Evolutionary conservation across 2,888 invertebrate species (phyloP).

Genomic region (Heliconius cydno): DNA sequence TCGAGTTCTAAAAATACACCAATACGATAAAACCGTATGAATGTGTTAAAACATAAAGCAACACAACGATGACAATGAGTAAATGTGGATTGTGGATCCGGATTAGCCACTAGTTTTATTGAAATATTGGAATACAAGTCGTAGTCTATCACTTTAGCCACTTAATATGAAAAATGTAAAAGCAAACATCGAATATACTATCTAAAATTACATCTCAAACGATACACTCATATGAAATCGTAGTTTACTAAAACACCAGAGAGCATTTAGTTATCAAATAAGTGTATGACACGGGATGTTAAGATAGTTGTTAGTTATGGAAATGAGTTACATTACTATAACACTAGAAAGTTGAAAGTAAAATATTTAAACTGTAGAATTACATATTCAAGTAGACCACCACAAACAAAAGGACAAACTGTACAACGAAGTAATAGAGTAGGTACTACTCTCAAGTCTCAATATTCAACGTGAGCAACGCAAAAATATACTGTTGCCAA

Average conservation of each 20-base stretch:
- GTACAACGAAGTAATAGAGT: conserved; percentile 38
- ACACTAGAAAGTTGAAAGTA: conserved; percentile 45
- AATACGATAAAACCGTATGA: conserved; percentile 78
- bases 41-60: conserved; percentile 73
- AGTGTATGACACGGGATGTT: conserved; percentile 36
- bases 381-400: conserved; percentile 44
- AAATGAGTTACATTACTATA: conserved; percentile 39
- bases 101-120: conserved; percentile 62
- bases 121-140: conserved; percentile 27
- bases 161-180: conserved; percentile 28
- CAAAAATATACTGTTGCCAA: conserved; percentile 43
- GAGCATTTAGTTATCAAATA: conserved; percentile 42
- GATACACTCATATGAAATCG: conserved; percentile 36
- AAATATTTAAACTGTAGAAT: conserved; percentile 40
- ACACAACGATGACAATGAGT: conserved; percentile 73
- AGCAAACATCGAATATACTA: conserved; percentile 35
- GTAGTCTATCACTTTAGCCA: conserved; percentile 25
- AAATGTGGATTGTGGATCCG: conserved; percentile 69
- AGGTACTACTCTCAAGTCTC: conserved; percentile 32
- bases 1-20: conserved; percentile 79
- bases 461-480: conserved; percentile 47
- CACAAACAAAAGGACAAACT: conserved; percentile 48
- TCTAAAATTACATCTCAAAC: conserved; percentile 36
- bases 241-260: conserved; percentile 37
- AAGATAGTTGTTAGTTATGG: conserved; percentile 36